Base-by-base conservation (phyloP, 2,797 vertebrate species). In the Prunella strophiata region DNA sequence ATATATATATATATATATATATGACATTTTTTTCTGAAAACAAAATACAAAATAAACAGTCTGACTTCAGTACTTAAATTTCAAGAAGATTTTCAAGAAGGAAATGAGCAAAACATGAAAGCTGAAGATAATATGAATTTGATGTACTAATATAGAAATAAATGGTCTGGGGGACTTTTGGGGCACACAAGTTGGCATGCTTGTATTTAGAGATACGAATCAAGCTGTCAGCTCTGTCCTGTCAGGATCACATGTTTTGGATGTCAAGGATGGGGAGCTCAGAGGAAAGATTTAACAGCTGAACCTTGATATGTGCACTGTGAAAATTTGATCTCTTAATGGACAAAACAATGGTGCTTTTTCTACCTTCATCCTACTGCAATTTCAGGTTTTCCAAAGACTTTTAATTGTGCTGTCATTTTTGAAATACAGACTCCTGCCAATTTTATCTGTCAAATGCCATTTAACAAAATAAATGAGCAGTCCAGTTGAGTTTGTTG, bases 121-220 rank as follows among this genome's bases (percentile, higher is more conserved):
- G 16, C 23, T 36, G 73, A 32, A 89, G 83, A 40, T 92, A 93
- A 57, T 70, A 85, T 62, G 48, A 68, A 13, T 52, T 57, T 75
- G 63, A 84, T 36, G 42, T 42, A 75, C 40, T 68, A 40, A 80
- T 61, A 54, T 5, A 68, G 38, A 94, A 95, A 81, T 82, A 94
- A 88, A 58, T 45, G 23, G 27, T 91, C 67, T 88, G 20, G 62
- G 20, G 8, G 43, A 34, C 75, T 88, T 88, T 80, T 14, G 30
- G 61, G 74, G 34, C 27, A 50, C 78, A 82, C 12, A 63, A 78
- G 84, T 42, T 93, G 40, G 19, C 62, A 72, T 79, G 34, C 17
- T 72, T 70, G 75, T 94, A 95, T 94, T 94, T 88, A 89, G 48
- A 88, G 19, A 84, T 92, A 67, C 63, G 68, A 96, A 96, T 90